Base-by-base conservation (phyloP, 2,888 invertebrate genomes). In the Calephelis perditalis region DNA sequence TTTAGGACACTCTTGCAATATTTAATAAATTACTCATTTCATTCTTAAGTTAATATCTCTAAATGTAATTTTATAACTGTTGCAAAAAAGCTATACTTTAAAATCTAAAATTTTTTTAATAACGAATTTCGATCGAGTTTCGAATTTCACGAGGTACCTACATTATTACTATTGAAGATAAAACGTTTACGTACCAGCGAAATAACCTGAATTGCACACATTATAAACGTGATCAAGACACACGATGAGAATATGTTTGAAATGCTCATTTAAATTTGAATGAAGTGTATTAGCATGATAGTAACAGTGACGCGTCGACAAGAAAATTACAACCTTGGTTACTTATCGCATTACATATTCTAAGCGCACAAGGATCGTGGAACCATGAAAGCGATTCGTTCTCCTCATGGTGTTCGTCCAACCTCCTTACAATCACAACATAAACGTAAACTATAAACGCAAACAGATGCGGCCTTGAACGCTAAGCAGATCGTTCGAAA, bases 381-480 rank as follows among this genome's bases (percentile, higher is more conserved):
- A 79, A 77, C 77, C 78, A 79, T 84, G 79, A 84, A 83, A 85
- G 74, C 73, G 75, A 84, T 83, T 82, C 74, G 79, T 79, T 82
- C 75, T 78, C 76, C 81, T 78, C 73, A 67, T 52, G 52, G 52
- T 36, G 72, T 73, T 72, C 74, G 73, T 76, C 77, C 75, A 61
- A 56, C 57, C 76, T 47, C 12, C 47, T 35, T 52, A 58, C 58
- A 68, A 77, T 73, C 73, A 77, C 74, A 79, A 81, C 78, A 78
- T 71, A 68, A 75, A 70, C 78, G 79, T 79, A 79, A 80, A 74
- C 75, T 75, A 78, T 75, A 78, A 57, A 81, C 80, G 84, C 86
- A 84, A 87, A 87, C 87, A 88, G 78, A 74, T 71, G 76, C 83
- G 89, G 82, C 89, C 89, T 90, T 90, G 89, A 88, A 87, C 87